A percentile compares a stretch with the other conserved stretches of the same genome.
Evolutionary conservation across 2,888 invertebrate genomes (phyloP).

Genomic region (Aphelenchoides bicaudatus): DNA sequence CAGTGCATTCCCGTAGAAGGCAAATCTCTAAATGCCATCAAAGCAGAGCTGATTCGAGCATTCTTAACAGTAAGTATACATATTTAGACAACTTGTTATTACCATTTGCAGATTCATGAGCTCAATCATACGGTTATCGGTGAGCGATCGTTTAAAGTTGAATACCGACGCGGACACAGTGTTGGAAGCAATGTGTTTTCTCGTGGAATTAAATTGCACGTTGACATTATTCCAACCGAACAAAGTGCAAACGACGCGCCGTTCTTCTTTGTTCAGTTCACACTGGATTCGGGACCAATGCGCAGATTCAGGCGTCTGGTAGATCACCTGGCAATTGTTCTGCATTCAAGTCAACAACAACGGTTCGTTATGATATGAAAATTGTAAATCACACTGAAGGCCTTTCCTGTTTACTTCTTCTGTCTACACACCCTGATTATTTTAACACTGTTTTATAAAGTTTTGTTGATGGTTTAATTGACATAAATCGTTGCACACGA

Average conservation of each 20-base stretch:
- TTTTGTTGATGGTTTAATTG: too few species aligned
- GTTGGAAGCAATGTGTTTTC: constrained; percentile 67
- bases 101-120: constrained; percentile 77
- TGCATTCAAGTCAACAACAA: constrained; percentile 44
- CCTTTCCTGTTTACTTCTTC: too few species aligned
- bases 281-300: constrained; percentile 54
- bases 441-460: too few species aligned
- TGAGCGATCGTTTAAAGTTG: constrained; percentile 94
- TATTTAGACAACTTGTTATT: not conserved
- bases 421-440: too few species aligned
- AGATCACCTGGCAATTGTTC: constrained; percentile 57
- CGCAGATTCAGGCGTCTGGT: constrained; percentile 58
- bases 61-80: constrained; percentile 82
- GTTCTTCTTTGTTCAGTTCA: constrained; percentile 59
- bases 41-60: constrained; percentile 95
- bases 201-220: constrained; percentile 60
- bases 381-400: too few species aligned
- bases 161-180: constrained; percentile 80
- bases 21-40: constrained; percentile 89
- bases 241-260: constrained; percentile 46
- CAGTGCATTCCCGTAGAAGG: constrained; percentile 94
- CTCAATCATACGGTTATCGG: constrained; percentile 94
- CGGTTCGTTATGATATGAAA: constrained; percentile 14
- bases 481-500: too few species aligned
- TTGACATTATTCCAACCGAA: constrained; percentile 37